A percentile compares a stretch with the other conserved stretches of the same genome.
These are phyloP conservation scores for Crypturellus undulatus DNA, from an alignment of 2,113 vertebrate species.

Conservation along the genomic window DNA sequence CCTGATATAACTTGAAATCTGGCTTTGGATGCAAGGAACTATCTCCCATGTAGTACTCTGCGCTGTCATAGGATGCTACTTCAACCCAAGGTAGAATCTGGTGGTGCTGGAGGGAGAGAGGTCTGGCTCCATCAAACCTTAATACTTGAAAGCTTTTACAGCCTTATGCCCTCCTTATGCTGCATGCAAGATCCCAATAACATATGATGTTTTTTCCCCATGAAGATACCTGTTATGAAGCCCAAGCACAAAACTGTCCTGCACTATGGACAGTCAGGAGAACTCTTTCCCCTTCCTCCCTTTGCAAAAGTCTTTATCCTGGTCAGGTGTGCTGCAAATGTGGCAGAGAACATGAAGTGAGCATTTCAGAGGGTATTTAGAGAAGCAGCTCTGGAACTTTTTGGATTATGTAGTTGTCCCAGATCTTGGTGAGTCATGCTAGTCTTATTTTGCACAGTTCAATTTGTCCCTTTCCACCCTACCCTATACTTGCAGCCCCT, in stretches of 20 bases:
- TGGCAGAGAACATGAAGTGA: background rate
- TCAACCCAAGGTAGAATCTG: background rate
- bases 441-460: background rate
- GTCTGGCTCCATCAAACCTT: background rate
- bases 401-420: background rate
- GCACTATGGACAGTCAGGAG: background rate
- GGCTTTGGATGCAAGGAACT: background rate
- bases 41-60: background rate
- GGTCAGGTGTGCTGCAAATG: background rate
- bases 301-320: background rate
- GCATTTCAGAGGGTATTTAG: background rate
- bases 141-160: background rate
- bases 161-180: background rate
- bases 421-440: background rate
- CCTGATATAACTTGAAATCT: background rate
- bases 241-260: background rate
- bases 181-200: background rate
- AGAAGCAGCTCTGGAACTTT: background rate
- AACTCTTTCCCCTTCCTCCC: background rate
- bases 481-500: background rate
- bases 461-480: background rate
- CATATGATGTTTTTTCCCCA: background rate
- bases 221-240: background rate
- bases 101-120: background rate
- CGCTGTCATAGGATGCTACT: background rate